Evolutionary conservation across 92 coral and sea anemone species (phyloP).

Genomic region (Epizoanthus stellaris): DNA sequence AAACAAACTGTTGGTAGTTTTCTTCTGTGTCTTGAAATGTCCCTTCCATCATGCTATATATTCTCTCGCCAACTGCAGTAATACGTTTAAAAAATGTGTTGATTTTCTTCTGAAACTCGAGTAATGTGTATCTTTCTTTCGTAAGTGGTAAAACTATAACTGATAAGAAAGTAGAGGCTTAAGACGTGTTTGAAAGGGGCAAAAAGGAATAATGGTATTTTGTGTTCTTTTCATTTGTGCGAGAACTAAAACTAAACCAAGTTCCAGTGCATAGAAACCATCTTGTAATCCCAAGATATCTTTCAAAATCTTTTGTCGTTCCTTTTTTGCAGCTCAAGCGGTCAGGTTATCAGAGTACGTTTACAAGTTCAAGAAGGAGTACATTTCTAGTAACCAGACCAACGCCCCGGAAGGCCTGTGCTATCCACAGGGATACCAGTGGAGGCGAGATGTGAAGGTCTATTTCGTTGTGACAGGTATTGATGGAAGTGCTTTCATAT

Average conservation of each 20-base stretch:
- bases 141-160: too few relatives aligned
- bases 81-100: too few relatives aligned
- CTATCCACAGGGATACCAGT: constrained; percentile 79
- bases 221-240: too few relatives aligned
- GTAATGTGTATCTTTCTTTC: too few relatives aligned
- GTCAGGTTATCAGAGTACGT: constrained; percentile 72
- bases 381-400: constrained; percentile 44
- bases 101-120: too few relatives aligned
- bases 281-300: not conserved
- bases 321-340: constrained; percentile 43
- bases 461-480: constrained; percentile 83
- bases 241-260: not conserved
- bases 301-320: not conserved
- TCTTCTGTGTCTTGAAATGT: too few relatives aligned
- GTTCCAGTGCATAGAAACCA: not conserved
- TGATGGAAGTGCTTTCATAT: not conserved
- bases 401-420: constrained; percentile 54
- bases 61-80: too few relatives aligned
- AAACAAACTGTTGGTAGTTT: too few relatives aligned
- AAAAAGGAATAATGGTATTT: too few relatives aligned
- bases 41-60: too few relatives aligned
- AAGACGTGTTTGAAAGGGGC: too few relatives aligned
- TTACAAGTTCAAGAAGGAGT: constrained; percentile 42
- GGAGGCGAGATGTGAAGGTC: constrained; percentile 69
- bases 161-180: too few relatives aligned